Conservation (phyloP, 2,797 vertebrate species). For the Cossypha niveicapilla region DNA sequence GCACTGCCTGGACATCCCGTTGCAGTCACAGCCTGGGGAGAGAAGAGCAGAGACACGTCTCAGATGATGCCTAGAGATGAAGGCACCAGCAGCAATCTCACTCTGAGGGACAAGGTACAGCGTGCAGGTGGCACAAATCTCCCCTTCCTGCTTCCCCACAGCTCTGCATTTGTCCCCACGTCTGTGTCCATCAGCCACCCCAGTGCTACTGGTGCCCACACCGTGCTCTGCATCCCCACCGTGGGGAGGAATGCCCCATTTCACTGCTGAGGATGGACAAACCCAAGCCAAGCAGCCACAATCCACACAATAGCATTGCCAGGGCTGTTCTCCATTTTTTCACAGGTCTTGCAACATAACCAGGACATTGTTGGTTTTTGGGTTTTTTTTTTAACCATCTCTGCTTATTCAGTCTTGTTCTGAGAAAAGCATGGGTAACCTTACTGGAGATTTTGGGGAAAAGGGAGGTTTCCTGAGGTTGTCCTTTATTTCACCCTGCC, state of each 20-base stretch:
- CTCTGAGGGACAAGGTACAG: neutral
- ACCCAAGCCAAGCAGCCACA: rapidly evolving
- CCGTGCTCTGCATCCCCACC: rapidly evolving
- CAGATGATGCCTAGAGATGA: neutral
- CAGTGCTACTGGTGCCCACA: rapidly evolving
- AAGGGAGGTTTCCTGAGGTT: neutral
- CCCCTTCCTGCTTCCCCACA: neutral
- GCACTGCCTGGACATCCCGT: constrained; percentile 82
- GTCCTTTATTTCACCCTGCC: rapidly evolving
- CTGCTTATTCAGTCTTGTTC: neutral
- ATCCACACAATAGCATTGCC: neutral
- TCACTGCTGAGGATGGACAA: neutral
- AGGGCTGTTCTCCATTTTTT: neutral
- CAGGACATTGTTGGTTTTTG: neutral
- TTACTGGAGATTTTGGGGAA: neutral
- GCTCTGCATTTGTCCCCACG: rapidly evolving
- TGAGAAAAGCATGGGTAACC: neutral
- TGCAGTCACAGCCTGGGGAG: constrained; percentile 78
- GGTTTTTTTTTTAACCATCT: too few relatives aligned
- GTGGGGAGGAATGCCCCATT: rapidly evolving
- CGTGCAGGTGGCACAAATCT: rapidly evolving
- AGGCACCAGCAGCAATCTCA: neutral
- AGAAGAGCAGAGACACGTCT: neutral
- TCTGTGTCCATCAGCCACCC: neutral
- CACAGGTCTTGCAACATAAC: neutral